Percentiles rank a stretch among this genome's conserved stretches.
Evolutionary conservation across 1,140 invertebrate species (phyloP).

Genomic region (Homalodisca vitripennis): DNA sequence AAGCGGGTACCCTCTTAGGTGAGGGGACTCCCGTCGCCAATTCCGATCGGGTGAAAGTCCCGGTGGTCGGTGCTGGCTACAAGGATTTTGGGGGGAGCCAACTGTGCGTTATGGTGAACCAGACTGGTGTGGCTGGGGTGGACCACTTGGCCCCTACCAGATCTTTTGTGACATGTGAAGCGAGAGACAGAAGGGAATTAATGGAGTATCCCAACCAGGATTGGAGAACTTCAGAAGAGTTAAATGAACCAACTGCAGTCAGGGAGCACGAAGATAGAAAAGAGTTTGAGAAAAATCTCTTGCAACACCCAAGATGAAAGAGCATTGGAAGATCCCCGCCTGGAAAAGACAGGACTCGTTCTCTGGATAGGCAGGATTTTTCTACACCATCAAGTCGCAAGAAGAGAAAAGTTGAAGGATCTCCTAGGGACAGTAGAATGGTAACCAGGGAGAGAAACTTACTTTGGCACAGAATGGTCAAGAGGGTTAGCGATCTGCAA

Average conservation of each 20-base stretch:
- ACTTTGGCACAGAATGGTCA: background rate
- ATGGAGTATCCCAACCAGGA: background rate
- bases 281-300: background rate
- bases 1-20: conserved; percentile 46
- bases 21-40: background rate
- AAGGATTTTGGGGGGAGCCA: no score
- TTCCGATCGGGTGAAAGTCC: no score
- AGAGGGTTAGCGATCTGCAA: background rate
- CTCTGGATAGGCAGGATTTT: background rate
- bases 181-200: background rate
- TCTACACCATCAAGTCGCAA: background rate
- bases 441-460: background rate
- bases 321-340: background rate
- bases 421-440: background rate
- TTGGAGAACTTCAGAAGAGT: background rate
- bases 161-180: background rate
- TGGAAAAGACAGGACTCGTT: background rate
- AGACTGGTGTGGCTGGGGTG: no score
- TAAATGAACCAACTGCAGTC: background rate
- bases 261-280: background rate
- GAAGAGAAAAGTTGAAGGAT: background rate
- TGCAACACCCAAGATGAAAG: background rate
- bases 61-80: no score
- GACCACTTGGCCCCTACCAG: background rate
- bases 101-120: no score